phyloP scores from a whole-genome alignment of 1,140 invertebrate species.

The Drosophila prosaltans region DNA sequence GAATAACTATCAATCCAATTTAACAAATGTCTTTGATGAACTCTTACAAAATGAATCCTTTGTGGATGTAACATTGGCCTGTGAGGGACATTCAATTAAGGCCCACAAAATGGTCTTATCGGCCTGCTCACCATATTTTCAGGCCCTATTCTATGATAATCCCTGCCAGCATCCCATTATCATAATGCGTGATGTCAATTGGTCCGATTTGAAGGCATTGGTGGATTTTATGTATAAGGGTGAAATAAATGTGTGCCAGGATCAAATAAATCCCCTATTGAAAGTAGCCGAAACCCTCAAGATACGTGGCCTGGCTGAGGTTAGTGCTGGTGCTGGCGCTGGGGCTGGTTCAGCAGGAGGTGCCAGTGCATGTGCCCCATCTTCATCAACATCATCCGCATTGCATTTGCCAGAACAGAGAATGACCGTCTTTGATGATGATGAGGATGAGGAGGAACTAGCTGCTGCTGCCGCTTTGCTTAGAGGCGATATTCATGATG shows the following conservation, averaged over 20 bases:
- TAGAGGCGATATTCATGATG: constrained; percentile 38
- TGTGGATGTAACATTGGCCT: constrained; percentile 95
- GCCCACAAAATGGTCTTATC: constrained; percentile 96
- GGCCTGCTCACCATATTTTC: constrained; percentile 96
- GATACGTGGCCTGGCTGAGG: constrained; percentile 93
- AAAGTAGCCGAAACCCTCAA: constrained; percentile 94
- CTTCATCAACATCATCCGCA: constrained; percentile 62
- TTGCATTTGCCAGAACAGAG: constrained; percentile 79
- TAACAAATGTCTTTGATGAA: constrained; percentile 96
- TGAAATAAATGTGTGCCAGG: constrained; percentile 95
- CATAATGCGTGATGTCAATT: constrained; percentile 94
- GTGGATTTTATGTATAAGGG: constrained; percentile 97
- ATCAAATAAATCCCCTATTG: constrained; percentile 93
- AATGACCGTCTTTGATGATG: constrained; percentile 80
- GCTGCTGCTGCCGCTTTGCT: constrained; percentile 53
- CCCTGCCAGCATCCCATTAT: constrained; percentile 95
- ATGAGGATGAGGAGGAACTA: constrained; percentile 75
- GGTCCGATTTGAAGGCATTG: constrained; percentile 92
- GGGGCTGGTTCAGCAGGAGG: constrained; percentile 20
- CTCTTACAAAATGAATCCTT: constrained; percentile 95
- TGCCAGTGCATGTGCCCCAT: not conserved
- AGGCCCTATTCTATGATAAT: constrained; percentile 94
- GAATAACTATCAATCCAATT: constrained; percentile 97
- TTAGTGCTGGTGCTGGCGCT: constrained; percentile 85
- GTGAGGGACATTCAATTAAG: constrained; percentile 94